These are phyloP conservation scores for Microctenopoma lineatum DNA, from an alignment of 2,797 vertebrate genomes.

Conservation along the genomic window DNA sequence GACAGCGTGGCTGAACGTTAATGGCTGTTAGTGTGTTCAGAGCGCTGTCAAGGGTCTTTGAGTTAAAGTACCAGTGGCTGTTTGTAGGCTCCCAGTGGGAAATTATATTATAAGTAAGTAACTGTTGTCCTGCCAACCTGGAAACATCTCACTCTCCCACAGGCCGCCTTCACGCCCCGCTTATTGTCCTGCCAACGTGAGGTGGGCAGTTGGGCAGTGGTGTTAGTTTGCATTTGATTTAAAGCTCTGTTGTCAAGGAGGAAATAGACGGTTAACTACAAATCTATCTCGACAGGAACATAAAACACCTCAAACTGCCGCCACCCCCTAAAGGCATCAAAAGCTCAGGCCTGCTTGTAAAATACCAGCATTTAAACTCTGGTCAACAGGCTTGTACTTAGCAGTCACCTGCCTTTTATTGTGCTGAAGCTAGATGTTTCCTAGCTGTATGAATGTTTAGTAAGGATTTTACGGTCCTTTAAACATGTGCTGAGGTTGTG, in stretches of 20 bases:
- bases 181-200: constrained; percentile 34
- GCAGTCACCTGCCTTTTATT: constrained; percentile 34
- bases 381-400: constrained; percentile 40
- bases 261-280: constrained; percentile 51
- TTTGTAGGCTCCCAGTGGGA: constrained; percentile 19
- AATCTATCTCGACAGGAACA: constrained; percentile 55
- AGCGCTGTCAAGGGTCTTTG: constrained; percentile 29
- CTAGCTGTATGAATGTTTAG: constrained; percentile 20
- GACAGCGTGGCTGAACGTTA: constrained; percentile 64
- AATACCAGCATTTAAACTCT: constrained; percentile 41
- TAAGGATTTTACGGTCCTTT: neutral
- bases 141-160: neutral
- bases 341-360: constrained; percentile 45
- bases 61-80: constrained; percentile 17
- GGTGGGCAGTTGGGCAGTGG: constrained; percentile 4
- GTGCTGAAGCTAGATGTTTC: constrained; percentile 29
- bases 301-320: constrained; percentile 52
- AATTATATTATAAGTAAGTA: constrained; percentile 9
- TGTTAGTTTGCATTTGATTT: constrained; percentile 48
- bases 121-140: constrained; percentile 19
- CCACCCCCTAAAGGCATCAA: constrained; percentile 43
- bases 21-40: constrained; percentile 59
- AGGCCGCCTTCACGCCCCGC: constrained; percentile 16
- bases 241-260: constrained; percentile 60
- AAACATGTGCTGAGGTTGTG: no score